A percentile compares a stretch with the other conserved stretches of the same genome.
phyloP scores from a whole-genome alignment of 2,888 invertebrate species.

The Boloria selene region DNA sequence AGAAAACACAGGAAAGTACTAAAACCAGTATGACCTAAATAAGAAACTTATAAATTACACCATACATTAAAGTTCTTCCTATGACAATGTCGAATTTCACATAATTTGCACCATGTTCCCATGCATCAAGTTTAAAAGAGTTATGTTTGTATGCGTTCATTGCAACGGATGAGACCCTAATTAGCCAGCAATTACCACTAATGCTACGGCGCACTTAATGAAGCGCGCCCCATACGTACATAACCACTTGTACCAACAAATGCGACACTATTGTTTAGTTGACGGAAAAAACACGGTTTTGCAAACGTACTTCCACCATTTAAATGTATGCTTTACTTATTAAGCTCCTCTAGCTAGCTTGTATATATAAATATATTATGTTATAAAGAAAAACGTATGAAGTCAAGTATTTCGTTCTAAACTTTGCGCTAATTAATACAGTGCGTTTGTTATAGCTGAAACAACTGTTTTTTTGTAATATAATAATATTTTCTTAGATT shows the following conservation, averaged over 20 bases:
- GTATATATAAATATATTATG: neutral
- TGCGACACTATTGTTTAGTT: conserved; percentile 42
- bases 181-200: conserved; percentile 74
- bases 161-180: conserved; percentile 71
- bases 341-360: neutral
- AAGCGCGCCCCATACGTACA: conserved; percentile 62
- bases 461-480: too few relatives aligned
- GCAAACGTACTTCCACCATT: neutral
- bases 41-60: neutral
- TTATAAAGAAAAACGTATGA: neutral
- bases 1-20: too few relatives aligned
- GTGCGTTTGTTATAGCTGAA: too few relatives aligned
- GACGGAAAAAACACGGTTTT: conserved; percentile 16
- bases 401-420: too few relatives aligned
- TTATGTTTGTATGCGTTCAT: conserved; percentile 49
- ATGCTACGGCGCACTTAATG: conserved; percentile 68
- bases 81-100: conserved; percentile 21
- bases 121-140: conserved; percentile 44
- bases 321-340: neutral
- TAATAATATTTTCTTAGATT: too few relatives aligned
- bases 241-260: conserved; percentile 41
- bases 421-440: too few relatives aligned
- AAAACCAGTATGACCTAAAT: neutral
- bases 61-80: neutral
- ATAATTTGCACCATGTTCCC: conserved; percentile 39